These are phyloP conservation scores for Pardalotus punctatus DNA, from an alignment of 2,113 vertebrate genomes.

Conservation along the genomic window DNA sequence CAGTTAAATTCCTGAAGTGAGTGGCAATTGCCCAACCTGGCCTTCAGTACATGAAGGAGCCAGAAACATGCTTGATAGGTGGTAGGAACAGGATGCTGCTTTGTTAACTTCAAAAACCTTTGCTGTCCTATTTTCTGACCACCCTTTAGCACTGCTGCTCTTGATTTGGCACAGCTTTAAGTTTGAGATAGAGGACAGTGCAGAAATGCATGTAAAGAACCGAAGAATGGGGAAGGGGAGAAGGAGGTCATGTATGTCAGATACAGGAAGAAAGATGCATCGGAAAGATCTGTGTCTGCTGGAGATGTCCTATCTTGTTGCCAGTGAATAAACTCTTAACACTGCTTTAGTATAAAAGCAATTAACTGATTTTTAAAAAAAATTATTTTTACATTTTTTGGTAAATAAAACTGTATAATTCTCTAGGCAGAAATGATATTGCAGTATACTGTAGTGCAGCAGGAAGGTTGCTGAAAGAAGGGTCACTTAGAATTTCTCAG, in stretches of 20 bases:
- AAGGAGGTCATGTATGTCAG: not conserved
- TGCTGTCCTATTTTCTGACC: constrained; percentile 56
- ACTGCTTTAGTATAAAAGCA: not conserved
- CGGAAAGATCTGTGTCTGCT: constrained; percentile 17
- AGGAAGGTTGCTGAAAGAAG: not conserved
- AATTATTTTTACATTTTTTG: constrained; percentile 1
- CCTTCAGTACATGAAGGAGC: not conserved
- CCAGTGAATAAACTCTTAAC: not conserved
- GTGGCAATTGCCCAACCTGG: not conserved
- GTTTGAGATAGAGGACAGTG: constrained; percentile 5
- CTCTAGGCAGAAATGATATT: not conserved
- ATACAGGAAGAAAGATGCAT: not conserved
- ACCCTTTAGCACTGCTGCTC: constrained; percentile 11
- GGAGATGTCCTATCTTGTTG: not conserved
- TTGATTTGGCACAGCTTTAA: constrained; percentile 22
- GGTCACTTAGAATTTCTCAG: not conserved
- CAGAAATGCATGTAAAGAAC: constrained; percentile 8
- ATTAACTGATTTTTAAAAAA: not conserved
- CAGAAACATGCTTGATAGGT: constrained; percentile 6
- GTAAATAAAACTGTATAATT: not conserved
- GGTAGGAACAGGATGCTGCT: constrained; percentile 24
- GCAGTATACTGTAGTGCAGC: not conserved
- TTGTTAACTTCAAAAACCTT: constrained; percentile 39
- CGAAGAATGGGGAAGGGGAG: not conserved
- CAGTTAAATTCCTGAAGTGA: not conserved